phyloP scores from a whole-genome alignment of 2,888 invertebrate genomes.

The Andricus quercusramuli region DNA sequence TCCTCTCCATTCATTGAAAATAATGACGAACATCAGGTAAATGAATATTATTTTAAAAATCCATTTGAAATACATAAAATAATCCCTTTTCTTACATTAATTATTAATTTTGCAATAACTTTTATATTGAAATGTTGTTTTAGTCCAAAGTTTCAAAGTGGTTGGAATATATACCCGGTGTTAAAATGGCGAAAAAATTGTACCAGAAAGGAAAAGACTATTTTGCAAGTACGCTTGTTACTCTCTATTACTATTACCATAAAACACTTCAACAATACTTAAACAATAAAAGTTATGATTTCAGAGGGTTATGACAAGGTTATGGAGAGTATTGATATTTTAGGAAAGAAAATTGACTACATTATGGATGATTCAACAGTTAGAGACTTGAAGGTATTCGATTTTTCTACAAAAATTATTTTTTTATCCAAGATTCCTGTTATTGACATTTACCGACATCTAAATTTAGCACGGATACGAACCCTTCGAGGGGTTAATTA shows the following conservation, averaged over 20 bases:
- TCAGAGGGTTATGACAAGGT: constrained; percentile 64
- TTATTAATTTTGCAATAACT: too few relatives aligned
- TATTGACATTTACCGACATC: too few relatives aligned
- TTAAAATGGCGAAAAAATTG: constrained; percentile 60
- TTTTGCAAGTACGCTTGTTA: constrained; percentile 59
- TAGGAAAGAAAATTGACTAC: constrained; percentile 64
- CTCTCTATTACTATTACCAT: too few relatives aligned
- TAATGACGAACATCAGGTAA: constrained; percentile 49
- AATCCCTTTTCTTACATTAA: neutral
- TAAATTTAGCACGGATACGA: too few relatives aligned
- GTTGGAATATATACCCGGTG: constrained; percentile 66
- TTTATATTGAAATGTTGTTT: constrained; percentile 39
- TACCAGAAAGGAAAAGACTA: constrained; percentile 64
- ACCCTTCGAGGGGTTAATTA: too few relatives aligned
- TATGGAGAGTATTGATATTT: constrained; percentile 61
- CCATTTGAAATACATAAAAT: too few relatives aligned
- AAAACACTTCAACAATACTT: too few relatives aligned
- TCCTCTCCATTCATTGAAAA: constrained; percentile 51
- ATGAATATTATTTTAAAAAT: neutral
- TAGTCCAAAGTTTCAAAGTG: constrained; percentile 62
- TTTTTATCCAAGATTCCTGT: neutral
- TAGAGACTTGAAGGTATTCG: constrained; percentile 61
- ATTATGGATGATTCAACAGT: constrained; percentile 64
- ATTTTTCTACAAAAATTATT: constrained; percentile 41
- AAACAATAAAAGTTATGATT: constrained; percentile 9